Conservation (phyloP, 2,113 vertebrate genomes). For the Prunella fulvescens region DNA sequence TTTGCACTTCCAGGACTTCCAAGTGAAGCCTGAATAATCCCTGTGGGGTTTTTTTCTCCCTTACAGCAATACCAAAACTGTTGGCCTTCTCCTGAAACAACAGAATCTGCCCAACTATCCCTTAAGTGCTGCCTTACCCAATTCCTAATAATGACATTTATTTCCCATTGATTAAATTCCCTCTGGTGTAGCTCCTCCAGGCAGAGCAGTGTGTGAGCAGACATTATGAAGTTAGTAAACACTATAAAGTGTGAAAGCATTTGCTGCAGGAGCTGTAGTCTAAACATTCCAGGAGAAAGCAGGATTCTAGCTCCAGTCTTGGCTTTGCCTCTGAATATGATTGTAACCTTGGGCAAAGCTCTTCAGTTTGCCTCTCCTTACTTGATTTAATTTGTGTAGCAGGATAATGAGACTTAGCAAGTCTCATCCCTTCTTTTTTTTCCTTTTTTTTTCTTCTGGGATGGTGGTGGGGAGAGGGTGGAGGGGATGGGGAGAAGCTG, state of each 20-base stretch:
- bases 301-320: conserved; percentile 64
- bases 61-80: background rate
- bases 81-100: background rate
- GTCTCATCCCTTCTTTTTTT: background rate
- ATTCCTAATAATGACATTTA: background rate
- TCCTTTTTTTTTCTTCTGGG: background rate
- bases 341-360: conserved; percentile 66
- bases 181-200: conserved; percentile 1
- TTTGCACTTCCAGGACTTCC: conserved; percentile 33
- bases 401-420: conserved; percentile 13
- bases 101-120: background rate
- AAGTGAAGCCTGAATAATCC: background rate
- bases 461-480: background rate
- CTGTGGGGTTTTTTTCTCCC: background rate
- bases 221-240: conserved; percentile 64
- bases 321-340: conserved; percentile 67
- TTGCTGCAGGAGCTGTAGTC: conserved; percentile 66
- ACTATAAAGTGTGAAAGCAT: conserved; percentile 68
- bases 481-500: background rate
- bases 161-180: conserved; percentile 11
- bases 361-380: conserved; percentile 50
- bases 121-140: background rate
- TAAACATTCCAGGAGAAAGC: conserved; percentile 66
- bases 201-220: conserved; percentile 50
- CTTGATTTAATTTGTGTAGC: conserved; percentile 29